A percentile compares a stretch with the other conserved stretches of the same genome.
These are phyloP conservation scores for Odontocerum albicorne DNA, from an alignment of 2,888 invertebrate genomes.

Conservation along the genomic window DNA sequence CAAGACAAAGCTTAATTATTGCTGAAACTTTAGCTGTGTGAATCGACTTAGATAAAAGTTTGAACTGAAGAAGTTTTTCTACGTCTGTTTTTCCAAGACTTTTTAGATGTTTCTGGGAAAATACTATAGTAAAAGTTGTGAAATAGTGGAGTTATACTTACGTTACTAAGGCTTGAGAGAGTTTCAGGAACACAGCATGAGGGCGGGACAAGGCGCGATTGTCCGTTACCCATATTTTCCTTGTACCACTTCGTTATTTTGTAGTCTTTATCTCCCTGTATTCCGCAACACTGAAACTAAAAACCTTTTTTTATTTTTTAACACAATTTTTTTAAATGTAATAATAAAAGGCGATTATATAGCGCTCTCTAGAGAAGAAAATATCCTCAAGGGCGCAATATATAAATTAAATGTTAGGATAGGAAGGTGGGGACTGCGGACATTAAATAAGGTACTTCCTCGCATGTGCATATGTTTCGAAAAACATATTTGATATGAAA, in stretches of 20 bases:
- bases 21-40: too few relatives aligned
- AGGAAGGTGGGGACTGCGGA: too few relatives aligned
- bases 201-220: constrained; percentile 14
- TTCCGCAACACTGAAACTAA: constrained; percentile 25
- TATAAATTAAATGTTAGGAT: too few relatives aligned
- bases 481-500: too few relatives aligned
- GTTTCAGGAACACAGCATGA: constrained; percentile 27
- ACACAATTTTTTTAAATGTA: too few relatives aligned
- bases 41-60: too few relatives aligned
- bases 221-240: constrained; percentile 1
- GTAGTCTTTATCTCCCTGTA: constrained; percentile 19
- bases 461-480: too few relatives aligned
- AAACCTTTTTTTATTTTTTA: constrained; percentile 5
- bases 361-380: not conserved
- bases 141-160: constrained; percentile 2
- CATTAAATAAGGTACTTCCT: too few relatives aligned
- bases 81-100: too few relatives aligned
- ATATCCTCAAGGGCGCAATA: too few relatives aligned
- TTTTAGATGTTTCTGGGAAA: not conserved
- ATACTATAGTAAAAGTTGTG: not conserved
- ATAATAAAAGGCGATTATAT: not conserved
- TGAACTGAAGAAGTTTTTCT: too few relatives aligned
- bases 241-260: constrained; percentile 11
- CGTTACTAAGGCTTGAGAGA: constrained; percentile 9
- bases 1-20: too few relatives aligned